These are phyloP conservation scores for Heliopora coerulea DNA, from an alignment of 92 coral and sea anemone genomes.

Conservation along the genomic window DNA sequence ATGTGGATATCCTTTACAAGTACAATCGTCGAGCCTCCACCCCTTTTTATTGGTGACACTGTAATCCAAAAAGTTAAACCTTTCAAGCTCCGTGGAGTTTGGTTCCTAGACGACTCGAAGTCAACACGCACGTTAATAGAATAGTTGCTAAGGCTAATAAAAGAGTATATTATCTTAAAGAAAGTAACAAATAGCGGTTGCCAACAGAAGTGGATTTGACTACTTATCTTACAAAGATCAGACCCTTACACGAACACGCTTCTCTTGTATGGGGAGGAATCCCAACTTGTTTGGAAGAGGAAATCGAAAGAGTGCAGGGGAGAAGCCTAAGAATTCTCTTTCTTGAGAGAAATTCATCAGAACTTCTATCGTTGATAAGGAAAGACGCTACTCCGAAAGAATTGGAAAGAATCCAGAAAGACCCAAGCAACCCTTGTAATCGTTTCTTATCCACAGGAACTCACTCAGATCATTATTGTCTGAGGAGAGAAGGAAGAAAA, in stretches of 20 bases:
- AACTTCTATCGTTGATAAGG: too few relatives aligned
- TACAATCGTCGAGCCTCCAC: conserved; percentile 1
- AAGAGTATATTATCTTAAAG: conserved; percentile 47
- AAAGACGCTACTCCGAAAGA: too few relatives aligned
- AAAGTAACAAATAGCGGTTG: conserved; percentile 43
- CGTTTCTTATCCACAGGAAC: too few relatives aligned
- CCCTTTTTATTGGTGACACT: conserved; percentile 7
- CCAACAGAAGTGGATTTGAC: conserved; percentile 52
- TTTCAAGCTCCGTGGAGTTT: conserved; percentile 47
- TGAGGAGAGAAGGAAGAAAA: too few relatives aligned
- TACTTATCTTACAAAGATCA: conserved; percentile 41
- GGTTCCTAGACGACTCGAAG: conserved; percentile 49
- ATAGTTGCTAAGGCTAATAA: conserved; percentile 48
- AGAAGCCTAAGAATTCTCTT: too few relatives aligned
- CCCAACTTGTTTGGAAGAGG: conserved; percentile 2
- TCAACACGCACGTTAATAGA: conserved; percentile 46
- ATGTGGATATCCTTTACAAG: conserved; percentile 42
- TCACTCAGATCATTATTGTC: too few relatives aligned
- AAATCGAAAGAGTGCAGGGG: conserved; percentile 20
- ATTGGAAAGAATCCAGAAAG: too few relatives aligned
- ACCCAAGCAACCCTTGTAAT: too few relatives aligned
- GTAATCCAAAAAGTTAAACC: conserved; percentile 46
- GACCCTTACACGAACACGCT: conserved; percentile 36
- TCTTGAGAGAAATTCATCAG: too few relatives aligned
- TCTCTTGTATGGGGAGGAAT: conserved; percentile 35